Conservation (phyloP, 2,888 invertebrate genomes). For the Thereva nobilitata region DNA sequence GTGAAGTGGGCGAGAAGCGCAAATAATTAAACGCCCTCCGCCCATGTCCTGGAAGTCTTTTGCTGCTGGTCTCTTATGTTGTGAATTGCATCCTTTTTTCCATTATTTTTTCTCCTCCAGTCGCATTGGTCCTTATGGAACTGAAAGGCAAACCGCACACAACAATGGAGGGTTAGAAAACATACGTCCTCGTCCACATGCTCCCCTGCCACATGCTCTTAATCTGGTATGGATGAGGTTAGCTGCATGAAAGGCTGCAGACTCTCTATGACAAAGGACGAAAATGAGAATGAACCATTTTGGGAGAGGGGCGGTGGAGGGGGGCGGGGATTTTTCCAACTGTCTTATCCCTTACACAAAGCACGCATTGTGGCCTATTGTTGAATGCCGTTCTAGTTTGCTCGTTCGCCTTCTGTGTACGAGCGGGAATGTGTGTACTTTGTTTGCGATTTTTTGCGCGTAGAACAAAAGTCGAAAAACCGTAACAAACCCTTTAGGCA, state of each 20-base stretch:
- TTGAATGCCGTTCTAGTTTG: conserved; percentile 28
- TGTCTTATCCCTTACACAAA: conserved; percentile 28
- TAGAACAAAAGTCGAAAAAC: conserved; percentile 36
- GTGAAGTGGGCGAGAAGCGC: conserved; percentile 29
- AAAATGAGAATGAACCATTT: conserved; percentile 27
- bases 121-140: conserved; percentile 9
- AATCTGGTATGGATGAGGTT: conserved; percentile 18
- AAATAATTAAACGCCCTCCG: conserved; percentile 36
- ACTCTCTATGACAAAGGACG: conserved; percentile 30
- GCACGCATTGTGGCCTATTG: conserved; percentile 35
- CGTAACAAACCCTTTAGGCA: conserved; percentile 37
- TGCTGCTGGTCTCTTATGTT: conserved; percentile 3
- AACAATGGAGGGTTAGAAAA: conserved; percentile 32
- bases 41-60: conserved; percentile 3
- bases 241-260: conserved; percentile 25
- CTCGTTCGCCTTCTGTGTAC: conserved; percentile 25
- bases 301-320: conserved; percentile 5
- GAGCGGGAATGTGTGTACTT: conserved; percentile 23
- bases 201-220: conserved; percentile 10
- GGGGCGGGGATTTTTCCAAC: conserved; percentile 15
- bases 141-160: conserved; percentile 34
- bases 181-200: conserved; percentile 27
- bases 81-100: conserved; percentile 14
- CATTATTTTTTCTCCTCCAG: background rate
- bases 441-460: conserved; percentile 34